Base-by-base conservation (phyloP, 2,888 invertebrate genomes). In the Acrobasis suavella region DNA sequence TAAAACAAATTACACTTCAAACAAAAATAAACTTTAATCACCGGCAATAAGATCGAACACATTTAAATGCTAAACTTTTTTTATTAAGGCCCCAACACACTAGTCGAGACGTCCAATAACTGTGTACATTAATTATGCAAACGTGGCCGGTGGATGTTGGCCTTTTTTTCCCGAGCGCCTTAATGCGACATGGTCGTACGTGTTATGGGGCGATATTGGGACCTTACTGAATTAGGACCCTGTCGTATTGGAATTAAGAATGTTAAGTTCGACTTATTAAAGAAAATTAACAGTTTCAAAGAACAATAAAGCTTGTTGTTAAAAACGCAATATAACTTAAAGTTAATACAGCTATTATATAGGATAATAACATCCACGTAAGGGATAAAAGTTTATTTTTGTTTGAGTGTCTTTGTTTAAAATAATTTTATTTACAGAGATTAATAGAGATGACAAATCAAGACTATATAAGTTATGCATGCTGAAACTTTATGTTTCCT, bases 81-180 rank as follows among this genome's bases (percentile, higher is more conserved):
- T 68, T 69, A 70, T 71, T 72, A 74, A 74, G 72, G 76, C 70
- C 62, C 68, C 63, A 70, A 71, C 72, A 73, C 72, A 69, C 68
- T 67, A 65, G 74, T 73, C 72, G 71, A 69, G 64, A 72, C 76
- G 76, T 79, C 75, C 81, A 80, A 82, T 81, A 82, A 80, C 75
- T 74, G 66, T 71, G 76, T 74, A 76, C 78, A 81, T 84, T 85
- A 81, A 86, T 86, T 87, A 87, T 87, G 86, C 86, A 85, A 87
- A 86, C 81, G 80, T 76, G 75, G 71, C 71, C 75, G 77, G 73
- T 67, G 67, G 73, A 76, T 75, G 72, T 79, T 80, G 77, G 77
- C 76, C 71, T 81, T 77, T 81, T 76, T 70, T 70, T 66, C 69
- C 72, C 62, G 67, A 70, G 71, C 75, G 75, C 77, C 78, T 81